Base-by-base conservation (phyloP, 37 sponge, comb jelly and placozoan species). In the Halichondria panicea region DNA sequence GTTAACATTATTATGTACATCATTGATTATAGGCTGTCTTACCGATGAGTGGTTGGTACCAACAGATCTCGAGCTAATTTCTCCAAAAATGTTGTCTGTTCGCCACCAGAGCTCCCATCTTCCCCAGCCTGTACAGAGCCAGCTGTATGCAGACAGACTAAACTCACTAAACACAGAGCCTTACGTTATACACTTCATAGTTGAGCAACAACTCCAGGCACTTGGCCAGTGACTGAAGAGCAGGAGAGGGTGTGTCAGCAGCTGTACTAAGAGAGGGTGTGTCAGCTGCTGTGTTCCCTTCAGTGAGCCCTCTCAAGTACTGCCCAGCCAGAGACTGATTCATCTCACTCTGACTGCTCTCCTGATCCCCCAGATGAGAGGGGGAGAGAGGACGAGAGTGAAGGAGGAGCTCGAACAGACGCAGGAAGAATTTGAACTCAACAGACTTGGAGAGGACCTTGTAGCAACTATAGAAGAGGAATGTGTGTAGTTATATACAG, bases 111-210 rank as follows among this genome's bases (percentile, higher is more conserved):
- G 37, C 4, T 19, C 67, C 30, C 25, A n/a, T 81, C 82, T 1
- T 72, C 82, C 11, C 34, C 74, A 7, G 34, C 74, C 82, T 81
- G 42, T 19, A 52, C 12, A 27, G 33, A 46, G 11, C 11, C 9
- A 18, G 13, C 50, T 48, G 13, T 13, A 18, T 48, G 50, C 13
- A 9, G 13, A 13, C 50, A 48, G 13, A 48, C 50, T 18, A 48
- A 48, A 48, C 9, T 13, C 13, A 13, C 13, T 18, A 18, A 18
- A 13, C 13, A 48, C 4, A 43, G 18, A 67, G 22, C 40, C 44
- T 70, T 34, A 81, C 81, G 70, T 83, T 69, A 68, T 75, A 75
- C 35, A 76, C 70, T 60, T 59, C 63, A 48, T 75, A 43, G 40
- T 68, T 19, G 27, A 28, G 70, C 18, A 76, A 8, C 27, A 75